A percentile compares a stretch with the other conserved stretches of the same genome.
These are phyloP conservation scores for Momotus momota DNA, from an alignment of 2,797 vertebrate genomes.

Conservation along the genomic window DNA sequence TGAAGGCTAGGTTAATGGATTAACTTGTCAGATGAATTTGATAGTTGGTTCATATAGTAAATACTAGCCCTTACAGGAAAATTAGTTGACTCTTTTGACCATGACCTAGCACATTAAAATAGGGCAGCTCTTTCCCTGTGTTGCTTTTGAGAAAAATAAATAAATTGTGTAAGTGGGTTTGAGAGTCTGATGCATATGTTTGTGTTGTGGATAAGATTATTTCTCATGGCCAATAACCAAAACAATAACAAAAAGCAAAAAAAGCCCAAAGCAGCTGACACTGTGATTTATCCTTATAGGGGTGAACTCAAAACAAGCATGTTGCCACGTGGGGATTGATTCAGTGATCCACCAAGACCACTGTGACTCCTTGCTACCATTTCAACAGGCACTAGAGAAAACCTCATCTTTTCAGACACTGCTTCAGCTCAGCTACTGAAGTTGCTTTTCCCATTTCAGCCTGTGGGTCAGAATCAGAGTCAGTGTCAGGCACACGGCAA, in stretches of 20 bases:
- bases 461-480: background rate
- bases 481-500: background rate
- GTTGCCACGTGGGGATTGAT: background rate
- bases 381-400: background rate
- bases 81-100: background rate
- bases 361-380: background rate
- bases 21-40: slow-evolving; percentile 45
- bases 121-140: background rate
- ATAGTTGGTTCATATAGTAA: slow-evolving; percentile 11
- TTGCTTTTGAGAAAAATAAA: slow-evolving; percentile 31
- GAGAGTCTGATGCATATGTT: background rate
- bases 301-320: background rate
- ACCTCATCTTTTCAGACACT: background rate
- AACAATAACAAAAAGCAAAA: background rate
- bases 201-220: background rate
- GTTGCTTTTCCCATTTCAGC: background rate
- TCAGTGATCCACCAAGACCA: background rate
- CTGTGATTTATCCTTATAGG: background rate
- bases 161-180: background rate
- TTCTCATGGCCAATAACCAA: background rate
- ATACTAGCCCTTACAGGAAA: background rate
- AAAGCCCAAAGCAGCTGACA: background rate
- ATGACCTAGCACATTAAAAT: background rate
- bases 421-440: background rate
- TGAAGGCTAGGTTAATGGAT: slow-evolving; percentile 46